These are phyloP conservation scores for Chloebia gouldiae DNA, from an alignment of 2,113 vertebrate species.

Conservation along the genomic window DNA sequence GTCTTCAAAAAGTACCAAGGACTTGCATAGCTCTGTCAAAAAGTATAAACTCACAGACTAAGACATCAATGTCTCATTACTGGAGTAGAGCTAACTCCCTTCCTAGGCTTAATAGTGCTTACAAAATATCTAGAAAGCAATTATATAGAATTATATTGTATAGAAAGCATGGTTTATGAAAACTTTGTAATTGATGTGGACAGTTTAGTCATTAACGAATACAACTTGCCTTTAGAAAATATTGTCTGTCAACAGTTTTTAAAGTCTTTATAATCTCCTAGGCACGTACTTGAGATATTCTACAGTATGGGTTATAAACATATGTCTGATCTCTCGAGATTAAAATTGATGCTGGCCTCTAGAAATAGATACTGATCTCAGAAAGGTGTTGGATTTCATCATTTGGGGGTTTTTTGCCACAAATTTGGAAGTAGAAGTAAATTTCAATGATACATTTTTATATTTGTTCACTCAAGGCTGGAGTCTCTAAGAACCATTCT, in stretches of 20 bases:
- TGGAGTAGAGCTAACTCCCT: neutral
- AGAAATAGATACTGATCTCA: neutral
- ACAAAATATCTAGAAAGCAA: neutral
- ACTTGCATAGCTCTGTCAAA: neutral
- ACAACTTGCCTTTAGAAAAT: neutral
- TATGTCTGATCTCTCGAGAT: neutral
- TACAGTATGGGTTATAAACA: neutral
- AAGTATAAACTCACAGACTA: neutral
- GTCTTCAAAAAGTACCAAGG: neutral
- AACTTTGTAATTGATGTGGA: neutral
- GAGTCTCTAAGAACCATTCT: neutral
- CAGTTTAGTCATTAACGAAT: neutral
- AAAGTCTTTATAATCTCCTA: neutral
- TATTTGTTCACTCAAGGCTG: neutral
- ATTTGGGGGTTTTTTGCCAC: neutral
- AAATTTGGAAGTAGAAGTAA: neutral
- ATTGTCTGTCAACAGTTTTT: neutral
- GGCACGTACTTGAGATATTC: neutral
- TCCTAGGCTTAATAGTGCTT: neutral
- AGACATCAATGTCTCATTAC: neutral
- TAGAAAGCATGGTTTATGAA: neutral
- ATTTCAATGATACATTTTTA: neutral
- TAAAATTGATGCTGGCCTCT: neutral
- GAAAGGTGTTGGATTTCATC: accelerated
- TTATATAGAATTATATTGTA: neutral